A percentile compares a stretch with the other conserved stretches of the same genome.
phyloP scores from a whole-genome alignment of 2,113 vertebrate species.

The Microtus richardsoni region DNA sequence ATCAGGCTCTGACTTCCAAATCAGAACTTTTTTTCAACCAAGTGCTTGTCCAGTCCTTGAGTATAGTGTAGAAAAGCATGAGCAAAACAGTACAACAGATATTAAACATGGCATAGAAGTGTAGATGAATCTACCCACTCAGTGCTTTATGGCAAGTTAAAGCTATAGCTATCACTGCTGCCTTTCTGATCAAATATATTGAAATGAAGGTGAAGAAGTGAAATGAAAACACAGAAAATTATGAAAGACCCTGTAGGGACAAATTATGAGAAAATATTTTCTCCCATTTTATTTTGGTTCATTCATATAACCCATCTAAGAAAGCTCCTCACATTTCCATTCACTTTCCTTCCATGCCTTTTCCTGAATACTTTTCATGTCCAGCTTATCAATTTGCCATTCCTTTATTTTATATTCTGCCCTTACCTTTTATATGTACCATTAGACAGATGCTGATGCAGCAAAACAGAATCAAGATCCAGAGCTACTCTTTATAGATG shows the following conservation, averaged over 20 bases:
- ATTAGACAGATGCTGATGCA: neutral
- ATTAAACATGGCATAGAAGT: neutral
- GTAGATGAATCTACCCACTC: neutral
- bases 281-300: neutral
- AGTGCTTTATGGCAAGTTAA: neutral
- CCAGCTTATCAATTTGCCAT: slow-evolving; percentile 58
- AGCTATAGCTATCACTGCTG: neutral
- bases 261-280: neutral
- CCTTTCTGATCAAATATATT: neutral
- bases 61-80: too few relatives aligned
- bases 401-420: neutral
- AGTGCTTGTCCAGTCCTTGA: too few relatives aligned
- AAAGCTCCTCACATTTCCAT: neutral
- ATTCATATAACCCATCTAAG: neutral
- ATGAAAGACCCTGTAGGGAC: neutral
- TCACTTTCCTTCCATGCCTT: neutral
- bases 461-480: neutral
- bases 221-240: neutral
- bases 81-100: too few relatives aligned
- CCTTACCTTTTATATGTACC: neutral
- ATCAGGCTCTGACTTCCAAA: too few relatives aligned
- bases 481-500: neutral
- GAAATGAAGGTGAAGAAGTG: neutral
- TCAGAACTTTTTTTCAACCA: too few relatives aligned
- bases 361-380: neutral